These are phyloP conservation scores for Yponomeuta plumbellus DNA, from an alignment of 2,888 invertebrate genomes.

Conservation along the genomic window DNA sequence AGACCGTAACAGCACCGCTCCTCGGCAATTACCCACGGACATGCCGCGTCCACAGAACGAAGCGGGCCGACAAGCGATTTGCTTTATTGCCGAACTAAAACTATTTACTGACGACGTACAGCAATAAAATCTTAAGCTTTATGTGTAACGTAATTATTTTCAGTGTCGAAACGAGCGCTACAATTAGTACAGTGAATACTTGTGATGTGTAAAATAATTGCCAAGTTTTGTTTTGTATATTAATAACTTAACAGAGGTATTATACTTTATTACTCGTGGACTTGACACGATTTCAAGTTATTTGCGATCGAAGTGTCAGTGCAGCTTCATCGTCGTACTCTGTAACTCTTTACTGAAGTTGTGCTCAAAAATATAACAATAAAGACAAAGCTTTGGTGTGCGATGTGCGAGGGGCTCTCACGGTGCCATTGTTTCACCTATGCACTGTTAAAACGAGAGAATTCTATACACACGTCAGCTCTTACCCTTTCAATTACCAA, in stretches of 20 bases:
- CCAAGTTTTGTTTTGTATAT: background rate
- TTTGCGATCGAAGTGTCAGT: background rate
- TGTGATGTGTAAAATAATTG: background rate
- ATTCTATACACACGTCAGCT: constrained; percentile 52
- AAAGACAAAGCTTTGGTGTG: constrained; percentile 26
- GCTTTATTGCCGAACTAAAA: background rate
- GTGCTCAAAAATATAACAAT: background rate
- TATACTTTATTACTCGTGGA: background rate
- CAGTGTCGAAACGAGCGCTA: constrained; percentile 1
- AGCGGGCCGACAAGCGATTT: constrained; percentile 38
- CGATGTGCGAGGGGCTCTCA: constrained; percentile 57
- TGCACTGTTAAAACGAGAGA: constrained; percentile 56
- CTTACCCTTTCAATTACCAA: constrained; percentile 49
- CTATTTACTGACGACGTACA: background rate
- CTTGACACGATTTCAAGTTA: background rate
- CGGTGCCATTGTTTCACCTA: constrained; percentile 62
- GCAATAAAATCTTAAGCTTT: background rate
- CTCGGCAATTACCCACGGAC: constrained; percentile 70
- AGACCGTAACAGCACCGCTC: constrained; percentile 68
- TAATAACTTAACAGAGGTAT: background rate
- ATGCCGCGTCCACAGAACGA: constrained; percentile 54
- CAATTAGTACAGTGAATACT: background rate
- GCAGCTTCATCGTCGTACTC: background rate
- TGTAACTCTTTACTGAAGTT: background rate
- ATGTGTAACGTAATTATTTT: constrained; percentile 4